Conservation (phyloP, 2,888 invertebrate genomes). For the Apamea anceps region DNA sequence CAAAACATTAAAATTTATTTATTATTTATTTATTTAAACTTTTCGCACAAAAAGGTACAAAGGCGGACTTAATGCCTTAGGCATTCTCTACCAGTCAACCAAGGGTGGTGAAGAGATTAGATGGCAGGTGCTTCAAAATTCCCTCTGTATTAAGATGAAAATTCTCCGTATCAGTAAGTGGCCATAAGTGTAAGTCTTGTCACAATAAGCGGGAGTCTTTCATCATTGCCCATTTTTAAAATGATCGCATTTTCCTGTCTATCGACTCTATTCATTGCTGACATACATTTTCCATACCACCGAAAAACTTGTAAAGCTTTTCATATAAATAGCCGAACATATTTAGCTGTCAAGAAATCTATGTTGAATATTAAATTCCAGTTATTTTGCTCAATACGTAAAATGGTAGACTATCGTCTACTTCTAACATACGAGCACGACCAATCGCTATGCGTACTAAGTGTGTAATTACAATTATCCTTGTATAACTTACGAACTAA, state of each 20-base stretch:
- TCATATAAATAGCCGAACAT: not conserved
- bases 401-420: conserved; percentile 23
- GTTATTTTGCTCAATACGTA: conserved; percentile 14
- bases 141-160: not conserved
- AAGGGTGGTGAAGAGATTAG: too few relatives aligned
- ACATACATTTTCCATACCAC: not conserved
- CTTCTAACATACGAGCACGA: conserved; percentile 24
- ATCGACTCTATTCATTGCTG: conserved; percentile 4
- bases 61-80: too few relatives aligned
- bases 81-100: too few relatives aligned
- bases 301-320: conserved; percentile 2
- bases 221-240: not conserved
- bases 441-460: conserved; percentile 37
- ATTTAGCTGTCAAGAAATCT: not conserved
- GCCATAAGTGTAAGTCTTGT: not conserved
- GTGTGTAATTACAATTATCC: conserved; percentile 51
- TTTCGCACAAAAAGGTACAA: too few relatives aligned
- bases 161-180: not conserved
- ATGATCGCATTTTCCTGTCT: not conserved
- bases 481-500: conserved; percentile 50
- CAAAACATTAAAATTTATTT: too few relatives aligned
- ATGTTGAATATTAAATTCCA: conserved; percentile 7
- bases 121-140: too few relatives aligned
- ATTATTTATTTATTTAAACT: too few relatives aligned
- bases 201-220: not conserved